A percentile compares a stretch with the other conserved stretches of the same genome.
Evolutionary conservation across 35 echinoderm and acorn worm genomes (phyloP).

Genomic region (Eucidaris tribuloides): DNA sequence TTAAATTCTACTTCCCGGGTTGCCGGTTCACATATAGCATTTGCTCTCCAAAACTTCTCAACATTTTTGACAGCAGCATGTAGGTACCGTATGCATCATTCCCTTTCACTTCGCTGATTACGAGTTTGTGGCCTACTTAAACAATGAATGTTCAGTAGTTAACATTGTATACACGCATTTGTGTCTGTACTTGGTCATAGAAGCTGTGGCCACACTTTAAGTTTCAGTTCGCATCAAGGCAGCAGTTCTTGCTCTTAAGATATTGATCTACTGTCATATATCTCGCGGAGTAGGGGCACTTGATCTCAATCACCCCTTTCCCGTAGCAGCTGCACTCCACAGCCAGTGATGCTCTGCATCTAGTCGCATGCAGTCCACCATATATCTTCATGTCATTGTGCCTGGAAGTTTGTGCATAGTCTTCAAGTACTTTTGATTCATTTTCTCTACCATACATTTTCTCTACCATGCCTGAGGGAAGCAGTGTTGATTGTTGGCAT

Average conservation of each 20-base stretch:
- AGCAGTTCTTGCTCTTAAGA: conserved; percentile 5
- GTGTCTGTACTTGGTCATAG: background rate
- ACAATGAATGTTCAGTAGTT: background rate
- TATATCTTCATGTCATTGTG: background rate
- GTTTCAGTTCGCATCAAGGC: background rate
- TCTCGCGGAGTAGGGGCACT: background rate
- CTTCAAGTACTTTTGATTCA: background rate
- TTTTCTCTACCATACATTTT: background rate
- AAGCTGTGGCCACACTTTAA: background rate
- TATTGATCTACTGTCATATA: background rate
- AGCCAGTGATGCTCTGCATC: conserved; percentile 7
- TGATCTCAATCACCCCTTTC: background rate
- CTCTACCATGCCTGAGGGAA: background rate
- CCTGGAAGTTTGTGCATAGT: background rate
- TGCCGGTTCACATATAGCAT: background rate
- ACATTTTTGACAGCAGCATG: background rate
- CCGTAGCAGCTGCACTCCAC: background rate
- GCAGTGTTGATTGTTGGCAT: background rate
- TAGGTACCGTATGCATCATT: background rate
- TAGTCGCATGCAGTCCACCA: background rate
- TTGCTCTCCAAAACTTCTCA: background rate
- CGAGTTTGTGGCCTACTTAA: background rate
- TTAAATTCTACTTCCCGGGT: background rate
- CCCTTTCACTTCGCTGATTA: background rate
- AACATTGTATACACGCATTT: background rate